Percentiles rank a stretch among this genome's conserved stretches.
These are phyloP conservation scores for Clamator glandarius DNA, from an alignment of 2,797 vertebrate genomes.

Conservation along the genomic window DNA sequence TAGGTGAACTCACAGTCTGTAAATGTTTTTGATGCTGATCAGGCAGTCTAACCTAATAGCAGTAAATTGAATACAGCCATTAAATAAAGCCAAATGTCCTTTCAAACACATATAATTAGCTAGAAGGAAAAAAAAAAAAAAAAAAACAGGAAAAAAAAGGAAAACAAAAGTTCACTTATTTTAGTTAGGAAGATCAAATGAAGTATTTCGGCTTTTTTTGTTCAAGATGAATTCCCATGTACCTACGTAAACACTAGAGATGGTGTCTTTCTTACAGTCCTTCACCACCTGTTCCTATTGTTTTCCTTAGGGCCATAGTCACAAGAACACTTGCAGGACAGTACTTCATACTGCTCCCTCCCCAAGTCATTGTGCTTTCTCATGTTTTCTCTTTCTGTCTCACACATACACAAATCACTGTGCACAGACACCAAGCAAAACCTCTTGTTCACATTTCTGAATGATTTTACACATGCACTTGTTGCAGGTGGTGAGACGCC, in stretches of 20 bases:
- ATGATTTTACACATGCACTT: background rate
- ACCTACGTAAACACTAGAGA: background rate
- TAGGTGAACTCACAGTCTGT: background rate
- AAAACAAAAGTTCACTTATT: background rate
- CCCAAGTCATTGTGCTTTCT: background rate
- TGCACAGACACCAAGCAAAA: background rate
- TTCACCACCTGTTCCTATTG: background rate
- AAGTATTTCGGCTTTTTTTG: background rate
- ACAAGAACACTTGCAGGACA: background rate
- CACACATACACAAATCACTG: background rate
- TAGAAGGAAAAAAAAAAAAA: background rate
- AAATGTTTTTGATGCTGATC: background rate
- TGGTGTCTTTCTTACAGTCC: background rate
- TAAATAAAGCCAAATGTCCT: background rate
- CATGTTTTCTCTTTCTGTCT: background rate
- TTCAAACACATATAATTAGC: background rate
- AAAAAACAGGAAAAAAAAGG: background rate
- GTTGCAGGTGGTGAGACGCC: background rate
- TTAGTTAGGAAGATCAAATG: background rate
- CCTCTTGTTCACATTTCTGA: background rate
- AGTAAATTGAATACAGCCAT: background rate
- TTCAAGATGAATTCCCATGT: background rate
- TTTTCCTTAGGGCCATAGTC: background rate
- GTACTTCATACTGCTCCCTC: background rate
- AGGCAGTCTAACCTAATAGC: background rate